Evolutionary conservation across 2,797 vertebrate species (phyloP).

Genomic region (Sebastes dallii): DNA sequence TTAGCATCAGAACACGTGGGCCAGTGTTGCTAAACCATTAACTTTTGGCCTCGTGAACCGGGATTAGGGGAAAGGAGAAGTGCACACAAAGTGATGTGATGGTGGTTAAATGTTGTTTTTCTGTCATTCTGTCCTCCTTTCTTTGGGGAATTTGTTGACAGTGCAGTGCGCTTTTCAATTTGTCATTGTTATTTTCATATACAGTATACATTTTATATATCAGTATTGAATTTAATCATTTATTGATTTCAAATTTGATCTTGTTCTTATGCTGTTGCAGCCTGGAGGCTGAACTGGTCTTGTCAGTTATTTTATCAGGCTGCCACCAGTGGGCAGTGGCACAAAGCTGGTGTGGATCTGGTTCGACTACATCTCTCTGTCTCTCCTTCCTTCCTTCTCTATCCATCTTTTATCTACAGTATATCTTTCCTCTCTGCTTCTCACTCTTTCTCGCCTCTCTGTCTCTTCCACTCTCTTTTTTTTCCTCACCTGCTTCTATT

Average conservation of each 20-base stretch:
- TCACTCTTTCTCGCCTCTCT: background rate
- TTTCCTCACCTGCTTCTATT: background rate
- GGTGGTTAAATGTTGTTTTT: background rate
- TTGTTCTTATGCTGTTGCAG: background rate
- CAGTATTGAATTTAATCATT: background rate
- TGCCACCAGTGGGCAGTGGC: conserved; percentile 87
- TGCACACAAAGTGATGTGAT: conserved; percentile 17
- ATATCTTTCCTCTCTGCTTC: background rate
- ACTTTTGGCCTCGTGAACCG: conserved; percentile 64
- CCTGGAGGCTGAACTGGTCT: conserved; percentile 32
- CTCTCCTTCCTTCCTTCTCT: conserved; percentile 24
- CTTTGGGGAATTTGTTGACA: background rate
- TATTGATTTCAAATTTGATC: background rate
- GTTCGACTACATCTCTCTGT: conserved; percentile 43
- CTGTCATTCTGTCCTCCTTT: background rate
- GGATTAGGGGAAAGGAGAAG: conserved; percentile 48
- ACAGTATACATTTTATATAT: background rate
- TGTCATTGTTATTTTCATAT: background rate
- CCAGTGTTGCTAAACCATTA: conserved; percentile 48
- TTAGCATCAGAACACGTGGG: conserved; percentile 39
- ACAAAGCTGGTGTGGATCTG: conserved; percentile 75
- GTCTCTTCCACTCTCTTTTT: background rate
- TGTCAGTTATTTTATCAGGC: conserved; percentile 81
- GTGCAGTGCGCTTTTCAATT: background rate
- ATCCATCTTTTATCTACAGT: conserved; percentile 7